Base-by-base conservation (phyloP, 2,797 vertebrate genomes). In the Eidolon dupreanum region DNA sequence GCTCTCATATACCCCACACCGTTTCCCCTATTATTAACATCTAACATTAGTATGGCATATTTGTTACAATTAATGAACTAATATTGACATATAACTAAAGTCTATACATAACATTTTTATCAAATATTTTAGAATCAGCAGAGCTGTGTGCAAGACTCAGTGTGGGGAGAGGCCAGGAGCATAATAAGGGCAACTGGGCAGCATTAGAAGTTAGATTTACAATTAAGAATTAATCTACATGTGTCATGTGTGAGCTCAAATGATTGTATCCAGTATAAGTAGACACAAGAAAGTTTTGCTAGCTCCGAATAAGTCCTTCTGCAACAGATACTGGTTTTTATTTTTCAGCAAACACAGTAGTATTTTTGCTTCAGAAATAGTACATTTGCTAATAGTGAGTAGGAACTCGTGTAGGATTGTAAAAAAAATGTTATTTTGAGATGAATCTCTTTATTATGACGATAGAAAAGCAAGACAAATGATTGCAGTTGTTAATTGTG, bases 401-500 rank as follows among this genome's bases (percentile, higher is more conserved):
- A 46, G 65, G 36, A 16, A 92, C 93, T 90, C 84, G 68, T 33
- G 8, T 41, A 33, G 15, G 26, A 6, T 16, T 75, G 11, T 71
- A 28, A 77, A 93, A n/a, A n/a, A 92, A 51, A 41, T 73, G 41
- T 77, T 91, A 16, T 95, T 90, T 94, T 24, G 82, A 91, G 82
- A 66, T 36, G 38, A 19, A 36, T 95, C 61, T 92, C 94, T 96
- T 94, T 95, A 77, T 70, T 93, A 75, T 19, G 59, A 53, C 91
- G 88, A 46, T 55, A 94, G 65, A 84, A 71, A 71, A 96, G 17
- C 66, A 93, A 97, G 74, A 84, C 75, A 93, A 88, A 92, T 13
- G 6, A 17, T 33, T 95, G 46, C 7, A 84, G 28, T 17, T 75
- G 93, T 82, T 90, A 96, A 94, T 93, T 97, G 33, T 86, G 71